Percentiles rank a stretch among this genome's conserved stretches.
Conservation (phyloP, 2,888 invertebrate genomes). For the Lithosia quadra region DNA sequence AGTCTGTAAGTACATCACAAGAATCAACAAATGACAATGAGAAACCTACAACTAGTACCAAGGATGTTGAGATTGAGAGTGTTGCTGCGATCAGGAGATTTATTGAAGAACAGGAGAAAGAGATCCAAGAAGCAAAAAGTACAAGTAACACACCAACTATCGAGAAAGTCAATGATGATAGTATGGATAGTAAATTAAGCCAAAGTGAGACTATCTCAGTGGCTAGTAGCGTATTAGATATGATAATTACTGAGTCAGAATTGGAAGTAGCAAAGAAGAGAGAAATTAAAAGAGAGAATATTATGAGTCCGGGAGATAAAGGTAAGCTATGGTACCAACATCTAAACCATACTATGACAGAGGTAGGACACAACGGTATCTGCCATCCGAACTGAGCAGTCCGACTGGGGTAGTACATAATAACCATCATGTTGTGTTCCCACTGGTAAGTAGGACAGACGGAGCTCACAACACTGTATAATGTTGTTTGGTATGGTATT, state of each 20-base stretch:
- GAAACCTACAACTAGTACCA: constrained; percentile 54
- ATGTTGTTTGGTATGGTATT: neutral
- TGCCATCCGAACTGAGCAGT: too few species aligned
- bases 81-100: constrained; percentile 77
- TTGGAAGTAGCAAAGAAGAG: constrained; percentile 57
- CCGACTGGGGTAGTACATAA: too few species aligned
- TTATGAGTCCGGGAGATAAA: constrained; percentile 56
- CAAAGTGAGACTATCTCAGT: constrained; percentile 58
- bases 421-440: too few species aligned
- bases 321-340: constrained; percentile 49
- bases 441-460: too few species aligned
- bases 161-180: constrained; percentile 30
- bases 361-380: too few species aligned
- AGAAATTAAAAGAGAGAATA: constrained; percentile 48
- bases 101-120: constrained; percentile 74
- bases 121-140: constrained; percentile 52
- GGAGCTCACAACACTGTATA: too few species aligned
- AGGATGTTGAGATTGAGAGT: constrained; percentile 72
- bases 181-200: constrained; percentile 22
- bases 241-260: constrained; percentile 72
- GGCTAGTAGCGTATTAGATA: constrained; percentile 72
- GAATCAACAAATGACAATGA: constrained; percentile 29
- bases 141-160: constrained; percentile 21
- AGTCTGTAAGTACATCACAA: constrained; percentile 28
- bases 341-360: constrained; percentile 3